Evolutionary conservation across 2,797 vertebrate genomes (phyloP).

Genomic region (Phataginus tricuspis): DNA sequence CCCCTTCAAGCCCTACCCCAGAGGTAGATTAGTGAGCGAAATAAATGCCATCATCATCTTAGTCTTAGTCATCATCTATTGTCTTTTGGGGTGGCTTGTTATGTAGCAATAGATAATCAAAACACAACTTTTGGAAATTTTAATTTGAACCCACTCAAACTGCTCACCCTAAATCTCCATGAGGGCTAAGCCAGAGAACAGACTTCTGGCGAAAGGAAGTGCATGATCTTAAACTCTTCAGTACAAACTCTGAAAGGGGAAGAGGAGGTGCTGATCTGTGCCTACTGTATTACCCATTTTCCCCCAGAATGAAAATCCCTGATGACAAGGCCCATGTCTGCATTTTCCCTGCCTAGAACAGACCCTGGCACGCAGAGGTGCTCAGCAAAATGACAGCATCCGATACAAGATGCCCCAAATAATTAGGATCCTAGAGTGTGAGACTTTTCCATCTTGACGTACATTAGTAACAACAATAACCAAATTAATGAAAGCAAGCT

Average conservation of each 20-base stretch:
- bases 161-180: not conserved
- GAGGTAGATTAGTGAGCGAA: not conserved
- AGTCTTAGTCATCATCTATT: too few species aligned
- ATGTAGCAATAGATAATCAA: not conserved
- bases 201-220: not conserved
- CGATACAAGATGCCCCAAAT: not conserved
- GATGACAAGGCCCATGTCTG: not conserved
- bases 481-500: not conserved
- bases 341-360: not conserved
- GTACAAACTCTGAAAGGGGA: too few species aligned
- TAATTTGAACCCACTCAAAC: not conserved
- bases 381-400: not conserved
- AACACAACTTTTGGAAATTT: not conserved
- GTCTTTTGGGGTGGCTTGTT: not conserved
- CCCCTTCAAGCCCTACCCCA: not conserved
- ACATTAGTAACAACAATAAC: not conserved
- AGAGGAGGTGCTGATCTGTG: not conserved
- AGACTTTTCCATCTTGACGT: not conserved
- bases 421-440: not conserved
- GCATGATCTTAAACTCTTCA: not conserved
- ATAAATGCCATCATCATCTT: not conserved
- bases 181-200: too few species aligned
- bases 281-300: not conserved
- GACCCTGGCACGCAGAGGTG: not conserved
- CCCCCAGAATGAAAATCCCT: not conserved